Percentiles rank a stretch among this genome's conserved stretches.
Evolutionary conservation across 2,888 invertebrate species (phyloP).

Genomic region (Sinelater perroti): DNA sequence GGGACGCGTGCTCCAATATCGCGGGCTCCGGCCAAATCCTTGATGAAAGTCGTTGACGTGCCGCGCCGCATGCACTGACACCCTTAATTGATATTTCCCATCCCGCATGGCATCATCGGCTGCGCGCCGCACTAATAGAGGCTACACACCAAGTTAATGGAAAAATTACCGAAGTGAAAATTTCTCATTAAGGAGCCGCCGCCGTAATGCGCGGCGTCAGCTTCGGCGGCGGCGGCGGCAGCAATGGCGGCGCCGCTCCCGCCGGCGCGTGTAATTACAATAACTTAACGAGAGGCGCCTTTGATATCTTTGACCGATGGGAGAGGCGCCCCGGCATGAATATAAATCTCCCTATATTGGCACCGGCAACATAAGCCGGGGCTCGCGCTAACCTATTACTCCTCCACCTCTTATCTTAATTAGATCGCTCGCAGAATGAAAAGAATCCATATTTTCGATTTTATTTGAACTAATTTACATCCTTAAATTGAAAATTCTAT

Average conservation of each 20-base stretch:
- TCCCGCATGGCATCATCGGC: conserved; percentile 33
- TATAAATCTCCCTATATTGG: conserved; percentile 47
- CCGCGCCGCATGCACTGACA: conserved; percentile 37
- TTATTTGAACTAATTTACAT: conserved; percentile 61
- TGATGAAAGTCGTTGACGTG: conserved; percentile 44
- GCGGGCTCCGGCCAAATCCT: conserved; percentile 43
- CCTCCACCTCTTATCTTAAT: conserved; percentile 59
- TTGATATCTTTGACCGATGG: conserved; percentile 46
- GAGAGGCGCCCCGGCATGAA: conserved; percentile 40
- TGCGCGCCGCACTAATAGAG: conserved; percentile 45
- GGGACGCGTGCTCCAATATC: conserved; percentile 43
- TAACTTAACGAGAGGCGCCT: conserved; percentile 44
- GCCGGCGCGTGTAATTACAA: conserved; percentile 43
- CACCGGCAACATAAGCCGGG: conserved; percentile 45
- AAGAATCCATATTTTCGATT: conserved; percentile 62
- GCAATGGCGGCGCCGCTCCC: conserved; percentile 31
- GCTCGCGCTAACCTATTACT: conserved; percentile 51
- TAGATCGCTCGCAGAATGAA: conserved; percentile 59
- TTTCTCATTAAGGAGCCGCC: conserved; percentile 49
- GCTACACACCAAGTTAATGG: conserved; percentile 51
- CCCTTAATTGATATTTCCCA: conserved; percentile 44
- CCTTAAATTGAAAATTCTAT: conserved; percentile 58
- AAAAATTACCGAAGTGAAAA: conserved; percentile 55
- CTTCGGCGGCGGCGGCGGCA: conserved; percentile 32
- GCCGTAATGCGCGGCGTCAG: conserved; percentile 33